These are phyloP conservation scores for Cavia porcellus DNA, from an alignment of 2,113 vertebrate genomes.

Conservation along the genomic window DNA sequence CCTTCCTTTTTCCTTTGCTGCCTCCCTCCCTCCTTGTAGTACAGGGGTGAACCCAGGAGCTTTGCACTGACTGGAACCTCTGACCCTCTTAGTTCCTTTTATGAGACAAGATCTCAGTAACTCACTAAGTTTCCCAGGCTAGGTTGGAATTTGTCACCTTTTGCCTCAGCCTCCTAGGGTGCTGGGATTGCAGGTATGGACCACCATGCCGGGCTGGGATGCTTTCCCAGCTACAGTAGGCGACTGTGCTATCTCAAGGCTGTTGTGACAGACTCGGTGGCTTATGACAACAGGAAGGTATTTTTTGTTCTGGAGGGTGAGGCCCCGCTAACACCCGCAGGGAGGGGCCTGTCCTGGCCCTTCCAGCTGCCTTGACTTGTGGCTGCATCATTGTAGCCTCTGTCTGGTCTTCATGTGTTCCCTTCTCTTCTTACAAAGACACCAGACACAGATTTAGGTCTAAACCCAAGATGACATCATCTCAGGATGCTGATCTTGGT, in stretches of 20 bases:
- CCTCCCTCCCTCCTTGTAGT: not conserved
- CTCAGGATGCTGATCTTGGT: not conserved
- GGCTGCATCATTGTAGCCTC: not conserved
- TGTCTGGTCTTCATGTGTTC: not conserved
- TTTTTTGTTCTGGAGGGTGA: not conserved
- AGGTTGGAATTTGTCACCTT: not conserved
- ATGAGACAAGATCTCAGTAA: not conserved
- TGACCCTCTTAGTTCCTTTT: not conserved
- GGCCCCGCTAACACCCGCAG: not conserved
- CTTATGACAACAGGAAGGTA: not conserved
- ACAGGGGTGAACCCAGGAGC: not conserved
- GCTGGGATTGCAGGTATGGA: not conserved
- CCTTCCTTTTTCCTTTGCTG: not conserved
- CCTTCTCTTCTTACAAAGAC: not conserved
- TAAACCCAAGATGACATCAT: not conserved
- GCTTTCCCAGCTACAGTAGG: not conserved
- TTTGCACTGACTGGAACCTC: not conserved
- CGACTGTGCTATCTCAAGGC: not conserved
- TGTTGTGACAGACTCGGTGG: not conserved
- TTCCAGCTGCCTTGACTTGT: not conserved
- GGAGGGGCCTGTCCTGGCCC: not conserved
- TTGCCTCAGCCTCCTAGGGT: not conserved
- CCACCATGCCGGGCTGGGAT: too few species aligned
- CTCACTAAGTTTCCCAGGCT: not conserved
- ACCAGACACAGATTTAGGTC: not conserved